A percentile compares a stretch with the other conserved stretches of the same genome.
Evolutionary conservation across 37 sponge, comb jelly and placozoan genomes (phyloP).

Genomic region (Corticium candelabrum): DNA sequence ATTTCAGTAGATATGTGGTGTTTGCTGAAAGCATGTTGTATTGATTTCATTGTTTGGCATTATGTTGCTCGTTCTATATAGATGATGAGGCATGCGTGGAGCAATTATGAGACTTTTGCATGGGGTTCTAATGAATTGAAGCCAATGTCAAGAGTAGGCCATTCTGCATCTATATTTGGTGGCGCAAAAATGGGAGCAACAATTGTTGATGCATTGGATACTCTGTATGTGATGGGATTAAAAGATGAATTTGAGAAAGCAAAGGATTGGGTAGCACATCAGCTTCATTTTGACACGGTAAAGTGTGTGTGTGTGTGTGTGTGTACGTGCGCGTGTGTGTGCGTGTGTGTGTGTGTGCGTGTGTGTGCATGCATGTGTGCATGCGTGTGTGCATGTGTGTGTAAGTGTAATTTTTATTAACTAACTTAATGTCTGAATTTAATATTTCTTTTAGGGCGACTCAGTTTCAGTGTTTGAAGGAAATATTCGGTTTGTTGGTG

Average conservation of each 20-base stretch:
- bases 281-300: conserved; percentile 57
- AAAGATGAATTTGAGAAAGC: conserved; percentile 62
- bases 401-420: background rate
- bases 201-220: conserved; percentile 82
- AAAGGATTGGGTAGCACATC: conserved; percentile 48
- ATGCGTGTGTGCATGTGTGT: too few species aligned
- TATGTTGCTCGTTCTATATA: too few species aligned
- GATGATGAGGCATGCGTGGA: conserved; percentile 89
- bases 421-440: background rate
- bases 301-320: conserved; percentile 5
- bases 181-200: conserved; percentile 61
- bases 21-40: too few species aligned
- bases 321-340: background rate
- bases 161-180: conserved; percentile 70
- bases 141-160: conserved; percentile 52
- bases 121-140: conserved; percentile 84
- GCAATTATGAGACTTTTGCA: conserved; percentile 57
- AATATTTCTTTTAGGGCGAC: conserved; percentile 26
- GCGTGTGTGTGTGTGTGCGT: background rate
- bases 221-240: conserved; percentile 69
- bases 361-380: background rate
- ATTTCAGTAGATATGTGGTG: too few species aligned
- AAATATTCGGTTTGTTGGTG: conserved; percentile 78
- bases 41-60: too few species aligned
- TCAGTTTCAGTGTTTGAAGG: conserved; percentile 75